A percentile compares a stretch with the other conserved stretches of the same genome.
Conservation (phyloP, 2,888 invertebrate genomes). For the Apocheima hispidaria region DNA sequence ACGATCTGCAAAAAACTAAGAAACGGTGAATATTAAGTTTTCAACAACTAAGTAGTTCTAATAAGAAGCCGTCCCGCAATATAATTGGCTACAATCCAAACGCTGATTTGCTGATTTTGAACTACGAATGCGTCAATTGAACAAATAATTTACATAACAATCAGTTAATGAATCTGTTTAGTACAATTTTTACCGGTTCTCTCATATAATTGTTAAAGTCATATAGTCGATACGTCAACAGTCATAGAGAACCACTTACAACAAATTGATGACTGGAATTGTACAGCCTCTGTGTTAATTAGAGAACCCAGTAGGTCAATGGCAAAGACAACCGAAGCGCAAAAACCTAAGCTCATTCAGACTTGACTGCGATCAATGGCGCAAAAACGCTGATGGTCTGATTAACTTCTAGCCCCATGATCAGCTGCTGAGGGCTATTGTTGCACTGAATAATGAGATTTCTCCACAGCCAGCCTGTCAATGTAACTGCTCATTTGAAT, state of each 20-base stretch:
- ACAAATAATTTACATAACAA: conserved; percentile 9
- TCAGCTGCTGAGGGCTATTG: conserved; percentile 50
- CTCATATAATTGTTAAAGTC: neutral
- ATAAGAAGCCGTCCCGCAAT: conserved; percentile 18
- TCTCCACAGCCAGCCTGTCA: conserved; percentile 39
- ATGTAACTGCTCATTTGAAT: conserved; percentile 48
- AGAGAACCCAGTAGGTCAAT: conserved; percentile 75
- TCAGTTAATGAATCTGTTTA: conserved; percentile 9
- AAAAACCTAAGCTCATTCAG: conserved; percentile 61
- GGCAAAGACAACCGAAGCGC: conserved; percentile 56
- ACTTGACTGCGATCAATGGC: conserved; percentile 55
- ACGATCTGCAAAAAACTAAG: conserved; percentile 12
- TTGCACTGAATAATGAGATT: conserved; percentile 51
- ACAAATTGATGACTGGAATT: conserved; percentile 40
- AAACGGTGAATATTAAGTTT: conserved; percentile 16
- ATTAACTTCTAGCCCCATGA: conserved; percentile 52
- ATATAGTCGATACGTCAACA: conserved; percentile 12
- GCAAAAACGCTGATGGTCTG: conserved; percentile 59
- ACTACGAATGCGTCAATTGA: conserved; percentile 14
- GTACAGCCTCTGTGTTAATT: conserved; percentile 67
- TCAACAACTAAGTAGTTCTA: conserved; percentile 20
- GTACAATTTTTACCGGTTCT: neutral
- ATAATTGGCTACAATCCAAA: conserved; percentile 21
- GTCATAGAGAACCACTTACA: conserved; percentile 17
- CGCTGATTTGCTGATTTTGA: conserved; percentile 12